These are phyloP conservation scores for Hippotragus niger DNA, from an alignment of 2,113 vertebrate species.

Conservation along the genomic window DNA sequence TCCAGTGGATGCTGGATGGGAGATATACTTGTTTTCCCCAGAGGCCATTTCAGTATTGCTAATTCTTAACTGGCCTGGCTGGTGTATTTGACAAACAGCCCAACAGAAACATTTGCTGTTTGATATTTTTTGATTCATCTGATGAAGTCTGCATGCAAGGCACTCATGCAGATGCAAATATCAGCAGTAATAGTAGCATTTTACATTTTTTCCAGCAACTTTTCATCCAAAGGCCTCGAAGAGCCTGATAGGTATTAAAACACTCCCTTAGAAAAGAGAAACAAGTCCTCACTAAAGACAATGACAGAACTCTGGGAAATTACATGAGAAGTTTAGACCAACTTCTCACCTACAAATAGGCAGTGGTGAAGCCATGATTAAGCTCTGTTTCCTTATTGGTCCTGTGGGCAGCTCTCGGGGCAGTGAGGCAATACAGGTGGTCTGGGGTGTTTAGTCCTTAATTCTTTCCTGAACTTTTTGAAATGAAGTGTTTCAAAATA, in stretches of 20 bases:
- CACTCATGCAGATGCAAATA: neutral
- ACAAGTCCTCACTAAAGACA: neutral
- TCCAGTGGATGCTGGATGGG: neutral
- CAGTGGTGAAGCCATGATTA: neutral
- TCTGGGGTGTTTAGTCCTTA: neutral
- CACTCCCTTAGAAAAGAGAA: neutral
- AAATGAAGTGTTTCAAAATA: neutral
- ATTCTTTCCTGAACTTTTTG: neutral
- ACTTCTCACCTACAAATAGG: neutral
- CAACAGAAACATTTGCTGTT: neutral
- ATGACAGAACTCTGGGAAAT: neutral
- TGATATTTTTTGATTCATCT: constrained; percentile 5
- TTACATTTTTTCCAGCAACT: neutral
- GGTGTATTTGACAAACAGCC: neutral
- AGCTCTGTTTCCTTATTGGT: neutral
- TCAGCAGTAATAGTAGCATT: neutral
- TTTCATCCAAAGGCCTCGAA: neutral
- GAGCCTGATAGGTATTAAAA: neutral
- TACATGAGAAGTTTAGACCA: neutral
- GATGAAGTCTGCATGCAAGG: neutral
- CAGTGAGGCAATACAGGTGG: neutral
- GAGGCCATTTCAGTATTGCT: neutral
- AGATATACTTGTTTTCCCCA: neutral
- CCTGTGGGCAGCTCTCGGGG: neutral
- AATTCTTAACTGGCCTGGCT: constrained; percentile 35